Conservation (phyloP, 1,140 invertebrate species). For the Archivesica marissinica region DNA sequence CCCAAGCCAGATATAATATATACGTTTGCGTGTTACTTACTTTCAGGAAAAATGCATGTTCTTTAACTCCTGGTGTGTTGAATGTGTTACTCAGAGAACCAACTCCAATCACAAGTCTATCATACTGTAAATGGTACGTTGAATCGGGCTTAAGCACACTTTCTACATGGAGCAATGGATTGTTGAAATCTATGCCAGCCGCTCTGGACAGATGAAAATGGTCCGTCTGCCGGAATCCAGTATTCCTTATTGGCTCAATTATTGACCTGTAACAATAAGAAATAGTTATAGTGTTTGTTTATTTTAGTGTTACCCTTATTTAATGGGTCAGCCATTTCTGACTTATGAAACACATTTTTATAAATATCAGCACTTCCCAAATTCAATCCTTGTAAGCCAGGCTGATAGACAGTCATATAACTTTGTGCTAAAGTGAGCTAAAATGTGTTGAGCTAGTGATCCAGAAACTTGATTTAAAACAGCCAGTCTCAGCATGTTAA, state of each 20-base stretch:
- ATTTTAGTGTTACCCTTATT: too few relatives aligned
- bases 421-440: too few relatives aligned
- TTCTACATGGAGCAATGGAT: slow-evolving; percentile 73
- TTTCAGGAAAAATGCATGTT: slow-evolving; percentile 84
- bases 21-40: too few relatives aligned
- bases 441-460: too few relatives aligned
- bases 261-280: slow-evolving; percentile 81
- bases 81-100: slow-evolving; percentile 84
- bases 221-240: slow-evolving; percentile 79
- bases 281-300: not conserved
- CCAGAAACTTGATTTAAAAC: too few relatives aligned
- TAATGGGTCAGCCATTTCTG: too few relatives aligned
- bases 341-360: too few relatives aligned
- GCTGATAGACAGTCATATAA: too few relatives aligned
- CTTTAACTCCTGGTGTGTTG: slow-evolving; percentile 82
- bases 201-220: slow-evolving; percentile 83
- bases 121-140: slow-evolving; percentile 78
- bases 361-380: too few relatives aligned
- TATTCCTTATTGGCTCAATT: slow-evolving; percentile 84
- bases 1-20: too few relatives aligned
- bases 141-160: slow-evolving; percentile 75
- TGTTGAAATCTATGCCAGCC: slow-evolving; percentile 74
- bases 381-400: too few relatives aligned
- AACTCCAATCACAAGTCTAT: slow-evolving; percentile 84
- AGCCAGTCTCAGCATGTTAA: too few relatives aligned